These are phyloP conservation scores for Pogonomyrmex californicus DNA, from an alignment of 1,140 invertebrate genomes.

Conservation along the genomic window DNA sequence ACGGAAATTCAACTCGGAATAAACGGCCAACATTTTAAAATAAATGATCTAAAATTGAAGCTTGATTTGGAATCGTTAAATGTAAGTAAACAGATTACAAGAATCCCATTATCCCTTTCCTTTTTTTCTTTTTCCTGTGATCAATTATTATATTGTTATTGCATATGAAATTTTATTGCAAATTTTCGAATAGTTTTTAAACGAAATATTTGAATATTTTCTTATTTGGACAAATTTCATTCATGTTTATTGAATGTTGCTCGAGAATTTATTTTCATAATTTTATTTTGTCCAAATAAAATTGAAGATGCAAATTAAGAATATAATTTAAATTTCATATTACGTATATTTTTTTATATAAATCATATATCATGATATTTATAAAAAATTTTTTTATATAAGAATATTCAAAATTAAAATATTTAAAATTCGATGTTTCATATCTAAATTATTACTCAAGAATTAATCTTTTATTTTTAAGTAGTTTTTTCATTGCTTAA, in stretches of 20 bases:
- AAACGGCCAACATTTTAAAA: neutral
- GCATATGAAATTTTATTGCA: neutral
- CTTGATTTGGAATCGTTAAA: slow-evolving; percentile 30
- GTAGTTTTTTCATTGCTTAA: neutral
- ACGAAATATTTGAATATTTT: too few relatives aligned
- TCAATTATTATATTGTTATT: neutral
- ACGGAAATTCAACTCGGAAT: neutral
- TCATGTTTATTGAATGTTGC: too few relatives aligned
- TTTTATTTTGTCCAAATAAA: too few relatives aligned
- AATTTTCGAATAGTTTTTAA: neutral
- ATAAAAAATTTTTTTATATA: neutral
- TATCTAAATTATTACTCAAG: neutral
- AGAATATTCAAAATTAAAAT: neutral
- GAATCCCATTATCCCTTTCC: neutral
- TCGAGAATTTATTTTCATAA: too few relatives aligned
- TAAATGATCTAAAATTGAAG: neutral
- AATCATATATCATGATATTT: too few relatives aligned
- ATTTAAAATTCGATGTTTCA: neutral
- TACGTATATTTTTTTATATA: too few relatives aligned
- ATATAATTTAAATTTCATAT: too few relatives aligned
- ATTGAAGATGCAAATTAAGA: too few relatives aligned
- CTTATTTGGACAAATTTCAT: too few relatives aligned
- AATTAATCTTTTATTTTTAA: neutral
- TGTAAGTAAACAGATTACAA: slow-evolving; percentile 61
- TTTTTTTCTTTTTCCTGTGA: neutral